Evolutionary conservation across 2,113 vertebrate genomes (phyloP).

Genomic region (Aramus guarauna): DNA sequence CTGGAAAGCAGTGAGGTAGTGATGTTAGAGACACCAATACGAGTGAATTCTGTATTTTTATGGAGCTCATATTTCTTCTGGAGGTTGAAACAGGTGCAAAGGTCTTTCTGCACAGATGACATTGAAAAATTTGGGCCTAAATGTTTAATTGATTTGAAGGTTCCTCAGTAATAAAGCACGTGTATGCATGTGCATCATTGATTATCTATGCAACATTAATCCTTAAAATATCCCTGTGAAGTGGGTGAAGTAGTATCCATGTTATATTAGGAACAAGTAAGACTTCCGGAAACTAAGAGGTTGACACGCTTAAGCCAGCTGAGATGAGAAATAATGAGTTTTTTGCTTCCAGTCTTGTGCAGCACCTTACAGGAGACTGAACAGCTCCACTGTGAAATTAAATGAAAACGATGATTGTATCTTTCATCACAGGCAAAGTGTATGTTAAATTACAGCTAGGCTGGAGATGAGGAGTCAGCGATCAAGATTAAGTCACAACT

Average conservation of each 20-base stretch:
- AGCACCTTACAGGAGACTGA: neutral
- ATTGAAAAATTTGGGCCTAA: neutral
- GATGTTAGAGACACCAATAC: neutral
- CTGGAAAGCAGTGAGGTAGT: neutral
- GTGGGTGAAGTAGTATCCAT: neutral
- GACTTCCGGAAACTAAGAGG: neutral
- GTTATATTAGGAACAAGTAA: neutral
- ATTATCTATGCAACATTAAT: slow-evolving; percentile 25
- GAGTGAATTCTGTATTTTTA: neutral
- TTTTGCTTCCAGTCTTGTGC: neutral
- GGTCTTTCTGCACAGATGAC: neutral
- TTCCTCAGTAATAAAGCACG: neutral
- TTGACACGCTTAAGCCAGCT: neutral
- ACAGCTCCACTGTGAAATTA: neutral
- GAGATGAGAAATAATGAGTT: neutral
- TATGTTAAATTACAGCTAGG: neutral
- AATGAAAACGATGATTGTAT: neutral
- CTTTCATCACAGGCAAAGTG: neutral
- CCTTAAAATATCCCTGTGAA: neutral
- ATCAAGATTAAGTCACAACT: neutral
- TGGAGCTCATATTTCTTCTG: neutral
- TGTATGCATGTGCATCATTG: neutral
- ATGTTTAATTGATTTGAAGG: neutral
- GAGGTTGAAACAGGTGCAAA: neutral
- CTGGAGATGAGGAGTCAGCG: neutral